Conservation (phyloP, 2,888 invertebrate species). For the Chrysolina oricalcia region DNA sequence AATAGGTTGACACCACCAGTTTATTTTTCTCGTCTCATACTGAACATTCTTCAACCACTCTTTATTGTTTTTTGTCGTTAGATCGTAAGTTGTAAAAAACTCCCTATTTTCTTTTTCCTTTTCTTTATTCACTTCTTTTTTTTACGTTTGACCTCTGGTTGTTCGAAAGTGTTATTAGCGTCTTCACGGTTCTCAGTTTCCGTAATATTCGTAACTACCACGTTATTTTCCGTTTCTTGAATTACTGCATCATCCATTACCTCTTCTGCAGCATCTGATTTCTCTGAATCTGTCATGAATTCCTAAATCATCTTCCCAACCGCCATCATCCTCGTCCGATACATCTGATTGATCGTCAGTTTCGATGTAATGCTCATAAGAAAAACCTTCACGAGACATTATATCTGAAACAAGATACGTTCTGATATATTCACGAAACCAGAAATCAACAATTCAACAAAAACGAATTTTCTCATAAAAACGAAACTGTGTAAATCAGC, state of each 20-base stretch:
- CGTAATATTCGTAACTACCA: too few species aligned
- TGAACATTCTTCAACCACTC: too few species aligned
- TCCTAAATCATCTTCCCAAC: neutral
- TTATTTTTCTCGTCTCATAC: too few species aligned
- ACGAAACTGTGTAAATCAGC: neutral
- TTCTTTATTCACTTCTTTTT: neutral
- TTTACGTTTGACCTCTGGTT: neutral
- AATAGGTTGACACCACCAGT: too few species aligned
- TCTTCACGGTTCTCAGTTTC: neutral
- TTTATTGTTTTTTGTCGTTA: too few species aligned
- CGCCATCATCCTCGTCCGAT: neutral
- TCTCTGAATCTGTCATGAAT: neutral
- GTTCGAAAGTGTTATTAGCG: neutral
- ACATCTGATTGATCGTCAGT: neutral
- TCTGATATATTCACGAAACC: neutral
- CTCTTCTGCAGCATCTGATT: neutral
- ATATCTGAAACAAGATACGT: neutral
- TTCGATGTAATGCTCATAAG: neutral
- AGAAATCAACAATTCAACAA: neutral
- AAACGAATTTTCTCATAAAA: neutral
- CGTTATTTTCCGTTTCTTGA: too few species aligned
- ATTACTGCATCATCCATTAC: too few species aligned
- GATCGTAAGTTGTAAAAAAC: too few species aligned
- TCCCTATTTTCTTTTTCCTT: neutral
- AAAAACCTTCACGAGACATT: neutral